These are phyloP conservation scores for Endotricha flammealis DNA, from an alignment of 2,888 invertebrate genomes.

Conservation along the genomic window DNA sequence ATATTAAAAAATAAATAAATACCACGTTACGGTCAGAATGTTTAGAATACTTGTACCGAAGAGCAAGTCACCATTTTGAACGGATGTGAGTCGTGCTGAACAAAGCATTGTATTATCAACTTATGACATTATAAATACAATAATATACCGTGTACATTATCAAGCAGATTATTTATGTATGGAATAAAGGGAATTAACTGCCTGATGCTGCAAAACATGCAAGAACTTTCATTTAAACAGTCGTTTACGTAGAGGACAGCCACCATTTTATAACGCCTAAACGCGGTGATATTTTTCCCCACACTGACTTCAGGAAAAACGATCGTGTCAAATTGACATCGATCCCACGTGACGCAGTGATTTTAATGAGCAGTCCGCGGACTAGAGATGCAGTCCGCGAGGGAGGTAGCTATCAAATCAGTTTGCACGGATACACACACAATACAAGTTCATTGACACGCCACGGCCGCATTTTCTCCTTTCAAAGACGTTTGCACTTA, in stretches of 20 bases:
- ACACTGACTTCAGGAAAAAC: slow-evolving; percentile 76
- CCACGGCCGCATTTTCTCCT: slow-evolving; percentile 79
- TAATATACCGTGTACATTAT: slow-evolving; percentile 37
- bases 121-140: slow-evolving; percentile 40
- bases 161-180: slow-evolving; percentile 37
- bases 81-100: slow-evolving; percentile 73
- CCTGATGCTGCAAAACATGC: slow-evolving; percentile 38
- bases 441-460: slow-evolving; percentile 80
- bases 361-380: slow-evolving; percentile 83
- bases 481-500: slow-evolving; percentile 81
- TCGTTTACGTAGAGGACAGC: slow-evolving; percentile 65
- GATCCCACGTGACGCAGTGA: slow-evolving; percentile 85
- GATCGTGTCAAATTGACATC: slow-evolving; percentile 82
- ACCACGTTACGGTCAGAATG: no score
- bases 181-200: slow-evolving; percentile 33
- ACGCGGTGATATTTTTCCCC: slow-evolving; percentile 73
- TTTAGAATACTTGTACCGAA: slow-evolving; percentile 39
- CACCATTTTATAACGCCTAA: slow-evolving; percentile 79
- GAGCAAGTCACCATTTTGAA: slow-evolving; percentile 83
- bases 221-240: slow-evolving; percentile 56
- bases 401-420: slow-evolving; percentile 81
- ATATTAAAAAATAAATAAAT: no score
- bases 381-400: slow-evolving; percentile 81
- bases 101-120: slow-evolving; percentile 61
- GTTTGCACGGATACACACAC: slow-evolving; percentile 80